phyloP scores from a whole-genome alignment of 1,140 invertebrate genomes.

The Trichoplusia ni region DNA sequence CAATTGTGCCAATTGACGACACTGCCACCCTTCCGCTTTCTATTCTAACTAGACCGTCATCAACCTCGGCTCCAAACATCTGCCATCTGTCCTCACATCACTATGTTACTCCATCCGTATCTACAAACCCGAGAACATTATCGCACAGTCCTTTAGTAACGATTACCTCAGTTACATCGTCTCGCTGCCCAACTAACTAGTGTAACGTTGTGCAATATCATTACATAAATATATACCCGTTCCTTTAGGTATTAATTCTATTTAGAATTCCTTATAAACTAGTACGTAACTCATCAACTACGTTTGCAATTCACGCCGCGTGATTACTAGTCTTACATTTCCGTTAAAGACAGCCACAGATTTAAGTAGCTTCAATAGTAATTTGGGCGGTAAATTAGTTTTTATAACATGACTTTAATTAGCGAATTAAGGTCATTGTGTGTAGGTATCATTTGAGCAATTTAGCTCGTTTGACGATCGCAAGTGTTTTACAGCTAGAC shows the following conservation, averaged over 20 bases:
- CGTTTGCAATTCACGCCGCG: conserved; percentile 24
- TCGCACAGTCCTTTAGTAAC: conserved; percentile 16
- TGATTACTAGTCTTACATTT: conserved; percentile 13
- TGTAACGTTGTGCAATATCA: conserved; percentile 24
- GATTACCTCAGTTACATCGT: conserved; percentile 3
- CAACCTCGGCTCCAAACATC: conserved; percentile 62
- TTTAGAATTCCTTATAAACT: conserved; percentile 2
- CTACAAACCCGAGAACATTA: not conserved
- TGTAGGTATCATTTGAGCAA: conserved; percentile 33
- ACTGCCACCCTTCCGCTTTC: conserved; percentile 78
- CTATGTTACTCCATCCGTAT: too few species aligned
- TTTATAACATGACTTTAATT: conserved; percentile 36
- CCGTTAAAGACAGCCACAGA: conserved; percentile 17
- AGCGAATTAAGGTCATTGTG: conserved; percentile 37
- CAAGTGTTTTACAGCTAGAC: conserved; percentile 45
- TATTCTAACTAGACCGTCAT: conserved; percentile 45
- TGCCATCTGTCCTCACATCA: conserved; percentile 52
- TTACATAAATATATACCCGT: conserved; percentile 23
- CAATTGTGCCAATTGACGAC: conserved; percentile 79
- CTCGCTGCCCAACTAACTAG: conserved; percentile 16
- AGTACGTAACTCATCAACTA: conserved; percentile 31
- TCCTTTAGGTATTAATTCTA: conserved; percentile 29
- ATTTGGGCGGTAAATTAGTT: conserved; percentile 22
- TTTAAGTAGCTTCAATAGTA: conserved; percentile 7
- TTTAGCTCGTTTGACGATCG: conserved; percentile 48